Evolutionary conservation across 1,140 invertebrate genomes (phyloP).

Genomic region (Nixonia krombeini): DNA sequence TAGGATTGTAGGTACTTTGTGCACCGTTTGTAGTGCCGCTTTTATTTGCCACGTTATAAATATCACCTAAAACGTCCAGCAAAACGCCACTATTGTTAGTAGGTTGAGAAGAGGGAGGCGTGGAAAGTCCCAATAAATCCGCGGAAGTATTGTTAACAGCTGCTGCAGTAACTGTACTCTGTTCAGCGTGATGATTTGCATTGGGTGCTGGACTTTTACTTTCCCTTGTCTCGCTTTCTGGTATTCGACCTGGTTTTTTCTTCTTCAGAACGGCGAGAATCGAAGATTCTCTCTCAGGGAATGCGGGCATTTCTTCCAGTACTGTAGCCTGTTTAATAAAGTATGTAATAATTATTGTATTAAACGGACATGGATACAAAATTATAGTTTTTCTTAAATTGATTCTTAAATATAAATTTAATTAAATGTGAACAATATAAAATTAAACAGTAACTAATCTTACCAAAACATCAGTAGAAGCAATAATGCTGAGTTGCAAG

Average conservation of each 20-base stretch:
- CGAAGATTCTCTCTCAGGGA: slow-evolving; percentile 98
- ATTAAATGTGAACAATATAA: no score
- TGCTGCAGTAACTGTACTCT: slow-evolving; percentile 39
- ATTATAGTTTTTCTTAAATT: background rate
- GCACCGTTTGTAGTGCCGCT: slow-evolving; percentile 74
- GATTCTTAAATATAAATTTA: no score
- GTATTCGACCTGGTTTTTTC: slow-evolving; percentile 93
- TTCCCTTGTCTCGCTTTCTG: slow-evolving; percentile 86
- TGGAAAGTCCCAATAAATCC: slow-evolving; percentile 88
- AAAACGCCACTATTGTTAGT: slow-evolving; percentile 81
- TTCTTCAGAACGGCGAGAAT: slow-evolving; percentile 98
- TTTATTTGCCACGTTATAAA: slow-evolving; percentile 81
- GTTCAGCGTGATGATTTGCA: slow-evolving; percentile 75
- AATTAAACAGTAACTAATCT: slow-evolving; percentile 17
- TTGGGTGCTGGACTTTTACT: slow-evolving; percentile 83
- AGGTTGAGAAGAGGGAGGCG: slow-evolving; percentile 81
- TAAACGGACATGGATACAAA: background rate
- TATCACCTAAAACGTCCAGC: slow-evolving; percentile 92
- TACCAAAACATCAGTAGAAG: slow-evolving; percentile 95
- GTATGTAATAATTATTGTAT: slow-evolving; percentile 4
- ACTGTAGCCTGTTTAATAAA: slow-evolving; percentile 84
- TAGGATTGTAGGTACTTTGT: slow-evolving; percentile 83
- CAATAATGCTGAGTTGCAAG: slow-evolving; percentile 95
- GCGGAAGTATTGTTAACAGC: slow-evolving; percentile 76
- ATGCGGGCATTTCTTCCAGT: slow-evolving; percentile 99